Conservation (phyloP, 2,888 invertebrate species). For the Parnassius orleans region DNA sequence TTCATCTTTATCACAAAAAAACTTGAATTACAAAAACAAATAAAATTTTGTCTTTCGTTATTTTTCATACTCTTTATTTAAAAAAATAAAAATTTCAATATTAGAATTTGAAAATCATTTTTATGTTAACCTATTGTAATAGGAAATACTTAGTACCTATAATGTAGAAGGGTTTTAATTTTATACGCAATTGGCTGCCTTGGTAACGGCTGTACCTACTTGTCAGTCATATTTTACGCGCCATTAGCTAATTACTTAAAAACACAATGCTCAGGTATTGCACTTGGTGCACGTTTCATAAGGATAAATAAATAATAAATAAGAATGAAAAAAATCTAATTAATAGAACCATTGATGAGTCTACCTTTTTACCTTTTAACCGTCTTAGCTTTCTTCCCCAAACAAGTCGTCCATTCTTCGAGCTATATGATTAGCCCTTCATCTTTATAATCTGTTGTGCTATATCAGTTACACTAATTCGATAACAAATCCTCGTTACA, state of each 20-base stretch:
- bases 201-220: slow-evolving; percentile 5
- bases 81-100: not conserved
- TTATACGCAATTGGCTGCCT: slow-evolving; percentile 20
- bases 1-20: not conserved
- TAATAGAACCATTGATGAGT: no score
- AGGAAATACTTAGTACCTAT: slow-evolving; percentile 6
- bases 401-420: no score
- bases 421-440: no score
- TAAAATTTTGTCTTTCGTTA: not conserved
- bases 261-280: not conserved
- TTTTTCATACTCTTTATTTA: not conserved
- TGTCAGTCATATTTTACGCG: slow-evolving; percentile 7
- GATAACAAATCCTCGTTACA: no score
- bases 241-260: slow-evolving; percentile 10
- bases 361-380: no score
- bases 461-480: no score
- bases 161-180: slow-evolving; percentile 12
- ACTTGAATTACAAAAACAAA: not conserved
- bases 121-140: slow-evolving; percentile 1
- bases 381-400: no score
- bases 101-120: slow-evolving; percentile 16
- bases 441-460: no score
- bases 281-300: no score
- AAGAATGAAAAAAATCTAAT: no score
- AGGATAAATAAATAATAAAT: no score